Evolutionary conservation across 1,140 invertebrate species (phyloP).

Genomic region (Drosophila ananassae): DNA sequence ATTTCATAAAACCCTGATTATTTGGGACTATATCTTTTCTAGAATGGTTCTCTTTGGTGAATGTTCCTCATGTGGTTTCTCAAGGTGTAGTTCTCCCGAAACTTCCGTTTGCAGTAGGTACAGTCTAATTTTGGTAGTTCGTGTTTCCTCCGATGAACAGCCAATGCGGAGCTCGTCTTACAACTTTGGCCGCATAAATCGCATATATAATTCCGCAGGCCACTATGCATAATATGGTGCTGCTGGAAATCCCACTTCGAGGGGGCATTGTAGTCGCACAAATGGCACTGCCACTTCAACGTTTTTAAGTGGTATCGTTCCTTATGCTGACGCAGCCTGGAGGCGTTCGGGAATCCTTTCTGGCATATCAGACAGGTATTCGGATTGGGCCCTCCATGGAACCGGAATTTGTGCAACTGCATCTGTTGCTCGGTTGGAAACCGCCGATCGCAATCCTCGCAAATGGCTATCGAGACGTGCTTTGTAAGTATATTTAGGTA

Average conservation of each 20-base stretch:
- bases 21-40: neutral
- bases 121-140: conserved; percentile 9
- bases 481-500: neutral
- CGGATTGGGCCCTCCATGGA: conserved; percentile 24
- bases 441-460: conserved; percentile 32
- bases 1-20: neutral
- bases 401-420: conserved; percentile 28
- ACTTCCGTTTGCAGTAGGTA: conserved; percentile 29
- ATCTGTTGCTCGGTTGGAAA: conserved; percentile 35
- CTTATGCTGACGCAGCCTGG: conserved; percentile 32
- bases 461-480: conserved; percentile 13
- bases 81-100: conserved; percentile 33
- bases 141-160: conserved; percentile 48
- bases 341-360: conserved; percentile 16
- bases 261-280: conserved; percentile 38
- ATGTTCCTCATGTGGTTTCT: conserved; percentile 33
- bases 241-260: conserved; percentile 42
- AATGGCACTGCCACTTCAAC: conserved; percentile 26
- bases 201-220: conserved; percentile 38
- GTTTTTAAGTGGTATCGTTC: conserved; percentile 29
- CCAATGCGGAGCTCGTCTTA: conserved; percentile 39
- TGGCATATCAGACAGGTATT: conserved; percentile 37
- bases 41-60: conserved; percentile 4
- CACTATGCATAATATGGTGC: conserved; percentile 34
- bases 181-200: conserved; percentile 37